Evolutionary conservation across 1,140 invertebrate genomes (phyloP).

Genomic region (Drosophila paulistorum): DNA sequence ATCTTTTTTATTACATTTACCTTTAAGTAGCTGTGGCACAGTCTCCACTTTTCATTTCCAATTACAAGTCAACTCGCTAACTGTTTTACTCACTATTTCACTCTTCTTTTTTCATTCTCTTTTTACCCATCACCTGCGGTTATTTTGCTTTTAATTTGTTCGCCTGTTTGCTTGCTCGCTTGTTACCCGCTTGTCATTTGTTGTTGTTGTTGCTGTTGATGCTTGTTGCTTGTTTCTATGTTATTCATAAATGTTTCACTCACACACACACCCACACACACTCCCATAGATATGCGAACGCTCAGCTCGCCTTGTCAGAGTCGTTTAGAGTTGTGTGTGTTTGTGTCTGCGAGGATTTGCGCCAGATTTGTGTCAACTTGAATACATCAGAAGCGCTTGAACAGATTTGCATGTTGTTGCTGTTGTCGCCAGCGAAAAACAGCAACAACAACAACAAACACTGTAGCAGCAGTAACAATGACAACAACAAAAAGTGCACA

Average conservation of each 20-base stretch:
- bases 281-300: slow-evolving; percentile 10
- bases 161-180: slow-evolving; percentile 18
- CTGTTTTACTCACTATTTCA: slow-evolving; percentile 3
- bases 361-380: slow-evolving; percentile 81
- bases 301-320: slow-evolving; percentile 63
- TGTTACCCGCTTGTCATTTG: slow-evolving; percentile 57
- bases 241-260: slow-evolving; percentile 76
- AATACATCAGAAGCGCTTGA: slow-evolving; percentile 79
- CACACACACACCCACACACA: slow-evolving; percentile 21
- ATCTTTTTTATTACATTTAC: slow-evolving; percentile 29
- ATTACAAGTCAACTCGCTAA: slow-evolving; percentile 61
- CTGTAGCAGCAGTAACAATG: not conserved
- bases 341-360: slow-evolving; percentile 71
- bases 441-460: slow-evolving; percentile 17
- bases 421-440: slow-evolving; percentile 40
- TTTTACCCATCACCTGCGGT: slow-evolving; percentile 51
- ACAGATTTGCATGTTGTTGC: slow-evolving; percentile 68
- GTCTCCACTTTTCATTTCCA: slow-evolving; percentile 52
- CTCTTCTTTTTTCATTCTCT: slow-evolving; percentile 31
- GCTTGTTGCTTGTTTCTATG: slow-evolving; percentile 55
- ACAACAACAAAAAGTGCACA: slow-evolving; percentile 56
- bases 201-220: slow-evolving; percentile 32
- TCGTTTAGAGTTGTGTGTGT: slow-evolving; percentile 64
- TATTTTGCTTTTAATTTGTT: slow-evolving; percentile 76
- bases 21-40: slow-evolving; percentile 46